Base-by-base conservation (phyloP, 1,140 invertebrate species). In the Drosophila kohkoa region DNA sequence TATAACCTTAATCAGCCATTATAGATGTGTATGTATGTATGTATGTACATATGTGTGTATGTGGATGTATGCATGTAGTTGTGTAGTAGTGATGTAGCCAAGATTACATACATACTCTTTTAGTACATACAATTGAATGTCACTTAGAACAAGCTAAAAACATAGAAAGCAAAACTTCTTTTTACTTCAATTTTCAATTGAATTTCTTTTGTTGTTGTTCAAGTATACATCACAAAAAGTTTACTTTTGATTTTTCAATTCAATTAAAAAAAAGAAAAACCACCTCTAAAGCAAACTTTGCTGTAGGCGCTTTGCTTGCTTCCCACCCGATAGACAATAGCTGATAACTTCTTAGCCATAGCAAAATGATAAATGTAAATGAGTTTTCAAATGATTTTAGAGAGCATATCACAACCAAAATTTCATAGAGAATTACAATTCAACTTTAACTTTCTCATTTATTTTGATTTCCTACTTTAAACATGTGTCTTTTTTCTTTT, bases 61-160 rank as follows among this genome's bases (percentile, higher is more conserved):
- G 20, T 58, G 11, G 45, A 46, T 59, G 16, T 62, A 43, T 64
- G 46, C 48, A 35, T 70, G 59, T 70, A 55, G 59, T 64, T 71
- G 68, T 71, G 68, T 64, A 64, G 68, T 71, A 54, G 68, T 46
- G 30, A 52, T 28, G 28, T 71, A 64, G 25, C n/a, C 32, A 13
- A n/a, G 16, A 45, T 25, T 30, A 32, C 41, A 55, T 30, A 32
- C 55, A 58, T 20, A 30, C 43, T 7, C 35, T 38, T 25, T 3
- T 38, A 38, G 35, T 38, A 2, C 41, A 13, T 43, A 43, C 11
- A 25, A 43, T 13, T n/a, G 41, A 43, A 43, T 43, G 41, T 43
- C 41, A 13, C n/a, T 11, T 43, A 43, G 41, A 11, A 25, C 20
- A 25, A 25, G 20, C 20, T 25, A 25, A 25, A 25, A 25, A 25